phyloP scores from a whole-genome alignment of 1,140 invertebrate genomes.

The Proales similis region DNA sequence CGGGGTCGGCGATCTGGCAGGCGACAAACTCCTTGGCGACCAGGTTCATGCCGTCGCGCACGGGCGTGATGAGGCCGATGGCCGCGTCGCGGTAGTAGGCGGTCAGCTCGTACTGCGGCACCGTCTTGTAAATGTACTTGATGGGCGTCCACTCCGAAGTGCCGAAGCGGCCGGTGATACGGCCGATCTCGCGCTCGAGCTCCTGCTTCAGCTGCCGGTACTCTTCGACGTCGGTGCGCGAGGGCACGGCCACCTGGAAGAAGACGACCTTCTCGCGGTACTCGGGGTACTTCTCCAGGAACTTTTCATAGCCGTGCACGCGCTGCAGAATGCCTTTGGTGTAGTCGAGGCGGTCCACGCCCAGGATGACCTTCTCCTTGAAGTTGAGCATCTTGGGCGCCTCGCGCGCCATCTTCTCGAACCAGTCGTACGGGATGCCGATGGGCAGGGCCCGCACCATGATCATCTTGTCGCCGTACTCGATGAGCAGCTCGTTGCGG shows the following conservation, averaged over 20 bases:
- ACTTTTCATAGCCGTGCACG: conserved; percentile 70
- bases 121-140: conserved; percentile 78
- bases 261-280: conserved; percentile 70
- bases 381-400: conserved; percentile 58
- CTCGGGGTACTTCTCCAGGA: conserved; percentile 75
- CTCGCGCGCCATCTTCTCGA: conserved; percentile 69
- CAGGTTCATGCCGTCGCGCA: conserved; percentile 84
- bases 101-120: conserved; percentile 70
- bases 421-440: conserved; percentile 71
- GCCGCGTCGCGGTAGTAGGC: conserved; percentile 70
- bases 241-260: conserved; percentile 77
- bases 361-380: conserved; percentile 66
- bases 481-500: conserved; percentile 73
- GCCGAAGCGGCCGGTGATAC: conserved; percentile 72
- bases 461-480: conserved; percentile 74
- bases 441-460: conserved; percentile 63
- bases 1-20: conserved; percentile 74
- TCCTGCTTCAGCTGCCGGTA: conserved; percentile 83
- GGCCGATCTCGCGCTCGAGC: conserved; percentile 76
- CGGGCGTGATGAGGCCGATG: conserved; percentile 73
- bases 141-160: conserved; percentile 81
- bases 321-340: conserved; percentile 80
- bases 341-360: conserved; percentile 80
- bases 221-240: conserved; percentile 77
- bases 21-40: conserved; percentile 87